Percentiles rank a stretch among this genome's conserved stretches.
phyloP scores from a whole-genome alignment of 2,888 invertebrate genomes.

The Hydroisotoma schaefferi region DNA sequence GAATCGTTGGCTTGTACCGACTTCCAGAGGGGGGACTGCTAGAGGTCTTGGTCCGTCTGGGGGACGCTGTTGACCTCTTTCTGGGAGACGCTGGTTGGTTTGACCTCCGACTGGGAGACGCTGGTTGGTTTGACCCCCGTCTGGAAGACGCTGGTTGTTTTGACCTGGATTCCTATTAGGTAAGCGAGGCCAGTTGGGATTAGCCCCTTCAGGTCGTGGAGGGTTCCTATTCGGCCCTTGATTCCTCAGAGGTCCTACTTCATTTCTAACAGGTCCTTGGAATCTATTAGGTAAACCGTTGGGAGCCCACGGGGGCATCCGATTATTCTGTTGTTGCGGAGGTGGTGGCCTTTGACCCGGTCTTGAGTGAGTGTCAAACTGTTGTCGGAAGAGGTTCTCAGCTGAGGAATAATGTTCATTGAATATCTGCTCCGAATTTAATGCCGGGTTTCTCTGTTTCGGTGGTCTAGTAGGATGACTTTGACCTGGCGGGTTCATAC shows the following conservation, averaged over 20 bases:
- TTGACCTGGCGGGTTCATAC: constrained; percentile 8
- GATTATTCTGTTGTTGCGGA: too few species aligned
- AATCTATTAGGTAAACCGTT: not conserved
- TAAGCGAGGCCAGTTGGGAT: not conserved
- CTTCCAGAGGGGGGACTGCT: not conserved
- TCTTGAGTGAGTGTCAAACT: not conserved
- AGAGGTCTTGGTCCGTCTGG: not conserved
- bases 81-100: not conserved
- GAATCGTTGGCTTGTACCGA: not conserved
- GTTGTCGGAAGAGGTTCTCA: not conserved
- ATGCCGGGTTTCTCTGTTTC: not conserved
- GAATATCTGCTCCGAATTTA: too few species aligned
- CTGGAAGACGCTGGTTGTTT: constrained; percentile 4
- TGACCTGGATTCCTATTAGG: not conserved
- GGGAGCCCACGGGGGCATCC: not conserved
- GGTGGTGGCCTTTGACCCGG: not conserved
- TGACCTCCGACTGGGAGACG: too few species aligned
- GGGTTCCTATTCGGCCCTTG: not conserved
- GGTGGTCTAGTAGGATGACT: not conserved
- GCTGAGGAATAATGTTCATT: not conserved
- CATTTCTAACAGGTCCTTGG: not conserved
- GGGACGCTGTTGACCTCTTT: not conserved
- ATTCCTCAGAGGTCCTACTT: not conserved
- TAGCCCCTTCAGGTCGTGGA: not conserved
- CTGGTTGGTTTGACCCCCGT: not conserved